Evolutionary conservation across 1,140 invertebrate species (phyloP).

Genomic region (Drosophila erecta): DNA sequence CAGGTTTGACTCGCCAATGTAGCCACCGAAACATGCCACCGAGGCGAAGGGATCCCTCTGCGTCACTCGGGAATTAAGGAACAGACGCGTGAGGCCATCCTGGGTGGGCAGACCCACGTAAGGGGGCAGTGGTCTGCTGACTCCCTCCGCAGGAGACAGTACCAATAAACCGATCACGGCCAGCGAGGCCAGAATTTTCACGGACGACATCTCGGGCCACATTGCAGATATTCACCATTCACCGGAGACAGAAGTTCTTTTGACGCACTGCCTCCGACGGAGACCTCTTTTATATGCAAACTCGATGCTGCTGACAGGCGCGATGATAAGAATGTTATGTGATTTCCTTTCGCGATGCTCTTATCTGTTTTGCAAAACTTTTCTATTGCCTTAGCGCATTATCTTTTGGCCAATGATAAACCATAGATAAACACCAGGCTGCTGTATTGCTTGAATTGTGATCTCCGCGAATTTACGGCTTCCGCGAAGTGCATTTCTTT

Average conservation of each 20-base stretch:
- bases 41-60: constrained; percentile 62
- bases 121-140: constrained; percentile 54
- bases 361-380: constrained; percentile 47
- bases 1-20: constrained; percentile 70
- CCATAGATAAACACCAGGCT: constrained; percentile 19
- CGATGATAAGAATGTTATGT: constrained; percentile 64
- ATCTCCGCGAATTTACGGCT: constrained; percentile 13
- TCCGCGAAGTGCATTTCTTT: constrained; percentile 1
- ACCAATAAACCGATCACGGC: constrained; percentile 18
- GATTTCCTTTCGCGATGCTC: constrained; percentile 54
- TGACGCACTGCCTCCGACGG: constrained; percentile 64
- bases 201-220: not conserved
- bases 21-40: constrained; percentile 73
- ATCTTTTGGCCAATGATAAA: constrained; percentile 32
- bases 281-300: constrained; percentile 63
- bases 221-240: constrained; percentile 5
- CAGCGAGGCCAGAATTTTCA: constrained; percentile 32
- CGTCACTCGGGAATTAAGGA: constrained; percentile 67
- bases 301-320: constrained; percentile 18
- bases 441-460: constrained; percentile 18
- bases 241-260: constrained; percentile 33
- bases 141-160: constrained; percentile 19
- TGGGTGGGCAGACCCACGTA: constrained; percentile 64
- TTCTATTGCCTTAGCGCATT: constrained; percentile 47
- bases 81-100: constrained; percentile 68